Evolutionary conservation across 2,888 invertebrate genomes (phyloP), one percentile per base, ranked within the genome.

Genomic region (Cheilosia vulpina): DNA sequence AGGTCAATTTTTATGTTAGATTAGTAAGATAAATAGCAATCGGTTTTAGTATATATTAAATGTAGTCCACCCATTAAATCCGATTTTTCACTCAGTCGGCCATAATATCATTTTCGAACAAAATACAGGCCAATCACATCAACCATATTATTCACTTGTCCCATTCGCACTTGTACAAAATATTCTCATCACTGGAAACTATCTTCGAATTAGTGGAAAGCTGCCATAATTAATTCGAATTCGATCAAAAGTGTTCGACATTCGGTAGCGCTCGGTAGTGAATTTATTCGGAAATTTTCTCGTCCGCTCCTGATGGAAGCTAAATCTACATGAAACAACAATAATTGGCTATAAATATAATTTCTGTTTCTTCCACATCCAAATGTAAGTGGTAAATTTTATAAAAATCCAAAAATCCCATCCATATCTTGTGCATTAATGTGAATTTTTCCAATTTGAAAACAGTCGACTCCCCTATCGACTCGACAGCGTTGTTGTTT

Each of bases 231-330:
- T 76, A 85, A 68, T 52, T 31, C 53, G 38, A 66, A 65, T 81
- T 81, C 72, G 66, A 76, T 72, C 77, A 85, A 77, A 81, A 81
- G 68, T 77, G 34, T 85, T 81, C 85, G 85, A 81, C 24, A 68
- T 68, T 77, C 47, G 72, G 72, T 72, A 27, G 43, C 24, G 75
- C 38, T 71, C 76, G 55, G 62, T 72, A 85, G 84, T 60, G 58
- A 65, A 50, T 71, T 62, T 41, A 62, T 53, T 55, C 24, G 55
- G 11, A 38, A 34, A 34, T 17, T 52, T 60, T 27, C 34, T 62
- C 24, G 50, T 72, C 52, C 50, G 34, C 69, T 79, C 91, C 92
- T 91, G 90, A 91, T 92, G 91, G 90, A 89, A 91, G 87, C 90
- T 89, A 88, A 89, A 88, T 88, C 76, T 79, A 57, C 80, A 45